phyloP scores from a whole-genome alignment of 2,113 vertebrate genomes.

The Chaetops frenatus region DNA sequence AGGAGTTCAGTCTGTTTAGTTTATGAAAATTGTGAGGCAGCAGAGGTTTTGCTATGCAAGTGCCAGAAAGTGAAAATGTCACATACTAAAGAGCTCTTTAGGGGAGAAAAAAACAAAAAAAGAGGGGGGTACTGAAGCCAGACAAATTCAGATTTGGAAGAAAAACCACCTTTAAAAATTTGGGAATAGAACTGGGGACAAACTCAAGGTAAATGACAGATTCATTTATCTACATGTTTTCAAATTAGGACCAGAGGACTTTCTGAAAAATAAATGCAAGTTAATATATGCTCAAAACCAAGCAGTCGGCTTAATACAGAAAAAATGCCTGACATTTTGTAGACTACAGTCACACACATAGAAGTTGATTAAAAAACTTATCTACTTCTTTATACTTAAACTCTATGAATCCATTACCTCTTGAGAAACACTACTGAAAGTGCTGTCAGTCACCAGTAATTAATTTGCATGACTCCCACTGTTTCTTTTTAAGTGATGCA shows the following conservation, averaged over 20 bases:
- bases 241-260: slow-evolving; percentile 12
- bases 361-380: neutral
- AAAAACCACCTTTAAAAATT: neutral
- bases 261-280: neutral
- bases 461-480: neutral
- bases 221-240: neutral
- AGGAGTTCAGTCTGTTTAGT: neutral
- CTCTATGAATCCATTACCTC: neutral
- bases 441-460: neutral
- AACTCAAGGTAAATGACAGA: neutral
- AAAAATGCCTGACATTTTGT: neutral
- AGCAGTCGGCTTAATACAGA: neutral
- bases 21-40: neutral
- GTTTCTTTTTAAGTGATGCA: neutral
- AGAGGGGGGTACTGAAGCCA: neutral
- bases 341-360: neutral
- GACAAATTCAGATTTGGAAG: neutral
- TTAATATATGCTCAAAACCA: neutral
- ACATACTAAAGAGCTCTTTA: slow-evolving; percentile 5
- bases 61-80: slow-evolving; percentile 8
- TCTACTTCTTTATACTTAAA: neutral
- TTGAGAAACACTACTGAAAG: neutral
- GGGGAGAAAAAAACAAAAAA: slow-evolving; percentile 18
- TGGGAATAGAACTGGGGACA: slow-evolving; percentile 3
- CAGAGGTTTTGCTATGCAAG: neutral